Conservation (phyloP, 2,113 vertebrate genomes). For the Vimba vimba region DNA sequence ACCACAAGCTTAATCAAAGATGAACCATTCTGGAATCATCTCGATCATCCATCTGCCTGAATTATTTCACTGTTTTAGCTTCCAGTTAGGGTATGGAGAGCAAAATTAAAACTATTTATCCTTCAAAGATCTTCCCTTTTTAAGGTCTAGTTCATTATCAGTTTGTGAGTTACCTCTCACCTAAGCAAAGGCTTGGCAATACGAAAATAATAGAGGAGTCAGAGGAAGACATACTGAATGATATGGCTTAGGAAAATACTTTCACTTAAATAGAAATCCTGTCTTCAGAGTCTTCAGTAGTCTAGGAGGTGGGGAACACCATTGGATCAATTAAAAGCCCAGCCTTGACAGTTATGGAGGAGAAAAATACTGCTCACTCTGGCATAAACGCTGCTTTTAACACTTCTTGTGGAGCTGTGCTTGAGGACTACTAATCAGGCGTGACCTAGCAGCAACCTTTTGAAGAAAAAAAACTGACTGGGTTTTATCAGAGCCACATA, state of each 20-base stretch:
- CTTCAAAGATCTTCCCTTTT: not conserved
- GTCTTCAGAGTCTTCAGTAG: not conserved
- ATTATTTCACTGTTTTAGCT: not conserved
- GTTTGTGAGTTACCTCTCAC: not conserved
- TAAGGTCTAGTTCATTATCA: not conserved
- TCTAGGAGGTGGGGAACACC: not conserved
- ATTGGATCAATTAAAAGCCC: constrained; percentile 42
- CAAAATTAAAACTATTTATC: not conserved
- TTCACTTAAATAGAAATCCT: constrained; percentile 9
- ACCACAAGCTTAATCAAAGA: not conserved
- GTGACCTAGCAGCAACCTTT: constrained; percentile 33
- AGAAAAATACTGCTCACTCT: constrained; percentile 18
- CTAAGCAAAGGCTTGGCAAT: not conserved
- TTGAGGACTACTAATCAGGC: constrained; percentile 25
- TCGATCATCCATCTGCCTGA: not conserved
- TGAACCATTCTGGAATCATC: not conserved
- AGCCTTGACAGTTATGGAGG: constrained; percentile 37
- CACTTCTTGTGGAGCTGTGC: not conserved
- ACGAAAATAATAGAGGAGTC: not conserved
- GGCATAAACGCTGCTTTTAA: constrained; percentile 45
- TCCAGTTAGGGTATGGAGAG: not conserved
- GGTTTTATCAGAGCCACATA: constrained; percentile 31
- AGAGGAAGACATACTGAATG: not conserved
- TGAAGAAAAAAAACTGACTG: not conserved
- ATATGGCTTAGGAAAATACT: not conserved